Evolutionary conservation across 2,113 vertebrate genomes (phyloP).

Genomic region (Cervus canadensis): DNA sequence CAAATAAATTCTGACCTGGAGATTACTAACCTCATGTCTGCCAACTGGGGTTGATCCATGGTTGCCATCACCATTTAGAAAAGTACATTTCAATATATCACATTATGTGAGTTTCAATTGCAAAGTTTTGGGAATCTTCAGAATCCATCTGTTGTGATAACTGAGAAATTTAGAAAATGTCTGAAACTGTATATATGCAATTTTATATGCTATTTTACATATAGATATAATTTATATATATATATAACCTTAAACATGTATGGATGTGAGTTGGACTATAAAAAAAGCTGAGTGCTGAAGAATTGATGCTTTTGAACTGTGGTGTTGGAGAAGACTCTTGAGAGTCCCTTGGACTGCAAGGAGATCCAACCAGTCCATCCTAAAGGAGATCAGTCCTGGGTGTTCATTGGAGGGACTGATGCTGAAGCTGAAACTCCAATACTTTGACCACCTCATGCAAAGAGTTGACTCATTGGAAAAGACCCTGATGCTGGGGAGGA

Average conservation of each 20-base stretch:
- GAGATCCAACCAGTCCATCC: background rate
- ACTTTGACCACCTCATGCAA: background rate
- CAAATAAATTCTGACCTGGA: background rate
- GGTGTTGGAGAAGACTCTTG: background rate
- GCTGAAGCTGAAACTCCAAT: background rate
- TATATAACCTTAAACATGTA: background rate
- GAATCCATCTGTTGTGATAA: background rate
- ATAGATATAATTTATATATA: background rate
- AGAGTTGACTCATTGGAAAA: background rate
- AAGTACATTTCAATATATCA: background rate
- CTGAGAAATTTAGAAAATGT: background rate
- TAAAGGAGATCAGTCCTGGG: background rate
- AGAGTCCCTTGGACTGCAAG: background rate
- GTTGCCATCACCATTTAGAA: background rate
- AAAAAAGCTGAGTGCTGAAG: background rate
- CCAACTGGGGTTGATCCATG: background rate
- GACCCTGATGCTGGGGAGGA: background rate
- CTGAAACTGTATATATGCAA: background rate
- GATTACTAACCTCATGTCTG: background rate
- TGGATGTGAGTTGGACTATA: background rate
- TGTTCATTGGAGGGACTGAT: background rate
- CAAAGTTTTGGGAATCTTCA: background rate
- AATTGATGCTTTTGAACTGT: background rate
- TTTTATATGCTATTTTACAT: background rate
- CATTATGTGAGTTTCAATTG: background rate